Conservation (phyloP, 2,113 vertebrate genomes). For the Amblyornis subalaris region DNA sequence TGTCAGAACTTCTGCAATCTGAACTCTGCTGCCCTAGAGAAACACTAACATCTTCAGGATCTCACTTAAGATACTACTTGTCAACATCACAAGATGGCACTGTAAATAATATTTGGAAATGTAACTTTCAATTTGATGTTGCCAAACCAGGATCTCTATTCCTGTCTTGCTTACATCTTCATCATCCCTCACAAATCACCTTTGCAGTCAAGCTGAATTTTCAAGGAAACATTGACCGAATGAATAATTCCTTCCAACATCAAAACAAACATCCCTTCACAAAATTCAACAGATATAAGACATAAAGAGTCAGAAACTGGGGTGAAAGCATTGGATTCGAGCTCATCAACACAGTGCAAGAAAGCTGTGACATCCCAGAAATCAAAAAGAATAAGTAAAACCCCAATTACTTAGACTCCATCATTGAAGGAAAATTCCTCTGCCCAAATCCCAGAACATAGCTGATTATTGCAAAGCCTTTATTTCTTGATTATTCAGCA, state of each 20-base stretch:
- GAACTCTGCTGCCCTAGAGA: neutral
- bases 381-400: neutral
- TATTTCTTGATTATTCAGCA: neutral
- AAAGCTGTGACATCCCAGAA: neutral
- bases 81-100: neutral
- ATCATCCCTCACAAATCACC: neutral
- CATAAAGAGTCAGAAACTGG: neutral
- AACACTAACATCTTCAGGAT: neutral
- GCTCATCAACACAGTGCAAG: neutral
- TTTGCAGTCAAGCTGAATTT: neutral
- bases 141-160: neutral
- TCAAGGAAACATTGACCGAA: conserved; percentile 1
- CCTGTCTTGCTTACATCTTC: neutral
- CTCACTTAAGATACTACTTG: neutral
- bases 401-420: fast-evolving
- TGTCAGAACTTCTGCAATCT: neutral
- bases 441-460: neutral
- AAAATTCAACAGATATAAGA: neutral
- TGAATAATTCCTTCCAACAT: neutral
- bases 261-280: neutral
- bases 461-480: neutral
- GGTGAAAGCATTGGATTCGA: neutral
- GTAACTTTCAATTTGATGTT: neutral
- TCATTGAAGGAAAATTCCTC: neutral
- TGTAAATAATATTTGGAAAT: neutral